A percentile compares a stretch with the other conserved stretches of the same genome.
Evolutionary conservation across 2,888 invertebrate genomes (phyloP).

Genomic region (Callinectes sapidus): DNA sequence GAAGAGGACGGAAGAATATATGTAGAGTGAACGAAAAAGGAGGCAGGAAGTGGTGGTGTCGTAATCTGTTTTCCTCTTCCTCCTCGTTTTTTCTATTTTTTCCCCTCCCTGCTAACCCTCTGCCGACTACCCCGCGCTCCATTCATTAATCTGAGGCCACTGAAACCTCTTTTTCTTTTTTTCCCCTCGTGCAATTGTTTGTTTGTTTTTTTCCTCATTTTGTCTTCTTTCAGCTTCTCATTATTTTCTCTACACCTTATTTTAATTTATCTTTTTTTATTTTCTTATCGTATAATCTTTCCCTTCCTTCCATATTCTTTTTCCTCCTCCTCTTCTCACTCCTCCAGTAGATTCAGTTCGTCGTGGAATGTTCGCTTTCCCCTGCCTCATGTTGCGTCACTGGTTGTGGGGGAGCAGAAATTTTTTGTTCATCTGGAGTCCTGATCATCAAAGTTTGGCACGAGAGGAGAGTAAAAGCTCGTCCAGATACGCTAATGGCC

Average conservation of each 20-base stretch:
- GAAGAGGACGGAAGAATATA: not conserved
- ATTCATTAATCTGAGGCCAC: not conserved
- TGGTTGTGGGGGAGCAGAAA: not conserved
- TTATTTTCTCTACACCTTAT: not conserved
- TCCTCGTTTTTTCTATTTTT: not conserved
- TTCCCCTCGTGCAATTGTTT: not conserved
- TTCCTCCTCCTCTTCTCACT: not conserved
- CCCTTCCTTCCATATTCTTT: not conserved
- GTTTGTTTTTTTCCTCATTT: not conserved
- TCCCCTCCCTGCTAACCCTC: not conserved
- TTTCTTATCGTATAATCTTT: not conserved
- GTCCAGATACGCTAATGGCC: slow-evolving; percentile 39
- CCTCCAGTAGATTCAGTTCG: slow-evolving; percentile 17
- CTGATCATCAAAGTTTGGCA: slow-evolving; percentile 32
- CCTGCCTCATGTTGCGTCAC: not conserved
- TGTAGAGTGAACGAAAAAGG: slow-evolving; percentile 16
- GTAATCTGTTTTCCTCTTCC: slow-evolving; percentile 3
- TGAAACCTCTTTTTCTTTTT: not conserved
- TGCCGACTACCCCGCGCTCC: not conserved
- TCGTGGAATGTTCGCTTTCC: not conserved
- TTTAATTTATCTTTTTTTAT: not conserved
- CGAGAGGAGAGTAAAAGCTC: slow-evolving; percentile 17
- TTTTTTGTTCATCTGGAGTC: slow-evolving; percentile 23
- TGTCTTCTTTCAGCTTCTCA: not conserved
- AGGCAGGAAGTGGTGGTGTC: not conserved